Conservation (phyloP, 2,113 vertebrate species). For the Diphyllodes magnificus region DNA sequence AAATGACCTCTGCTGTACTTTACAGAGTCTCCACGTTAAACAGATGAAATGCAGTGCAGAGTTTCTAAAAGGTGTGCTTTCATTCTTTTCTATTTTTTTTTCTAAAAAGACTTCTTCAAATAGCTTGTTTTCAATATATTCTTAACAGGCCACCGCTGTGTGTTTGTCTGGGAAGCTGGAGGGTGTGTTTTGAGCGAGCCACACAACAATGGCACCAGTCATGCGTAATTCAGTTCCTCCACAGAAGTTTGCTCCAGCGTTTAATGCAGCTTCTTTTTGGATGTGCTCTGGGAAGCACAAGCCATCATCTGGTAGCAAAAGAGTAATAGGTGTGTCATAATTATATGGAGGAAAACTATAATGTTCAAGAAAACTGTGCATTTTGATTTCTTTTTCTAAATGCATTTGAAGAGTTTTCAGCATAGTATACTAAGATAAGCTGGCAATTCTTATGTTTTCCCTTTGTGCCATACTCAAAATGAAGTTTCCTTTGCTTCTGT, state of each 20-base stretch:
- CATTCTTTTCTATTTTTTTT: neutral
- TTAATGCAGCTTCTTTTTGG: neutral
- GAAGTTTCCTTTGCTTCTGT: neutral
- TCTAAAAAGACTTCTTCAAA: neutral
- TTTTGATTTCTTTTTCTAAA: neutral
- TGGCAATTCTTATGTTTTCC: neutral
- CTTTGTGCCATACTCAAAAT: neutral
- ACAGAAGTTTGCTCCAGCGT: neutral
- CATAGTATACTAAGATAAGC: neutral
- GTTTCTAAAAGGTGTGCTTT: neutral
- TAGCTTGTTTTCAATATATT: neutral
- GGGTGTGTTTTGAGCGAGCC: neutral
- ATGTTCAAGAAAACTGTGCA: neutral
- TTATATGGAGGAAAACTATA: neutral
- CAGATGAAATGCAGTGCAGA: neutral
- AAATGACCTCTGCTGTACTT: neutral
- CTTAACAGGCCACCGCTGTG: neutral
- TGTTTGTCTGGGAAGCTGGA: neutral
- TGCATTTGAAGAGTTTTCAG: neutral
- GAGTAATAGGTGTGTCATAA: neutral
- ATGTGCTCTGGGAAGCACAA: neutral
- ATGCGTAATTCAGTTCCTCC: rapidly evolving
- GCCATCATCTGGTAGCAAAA: neutral
- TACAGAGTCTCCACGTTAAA: neutral
- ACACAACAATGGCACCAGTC: neutral